Evolutionary conservation across 2,113 vertebrate species (phyloP), one percentile per base, ranked within the genome.

Genomic region (Microcebus tavaratra): DNA sequence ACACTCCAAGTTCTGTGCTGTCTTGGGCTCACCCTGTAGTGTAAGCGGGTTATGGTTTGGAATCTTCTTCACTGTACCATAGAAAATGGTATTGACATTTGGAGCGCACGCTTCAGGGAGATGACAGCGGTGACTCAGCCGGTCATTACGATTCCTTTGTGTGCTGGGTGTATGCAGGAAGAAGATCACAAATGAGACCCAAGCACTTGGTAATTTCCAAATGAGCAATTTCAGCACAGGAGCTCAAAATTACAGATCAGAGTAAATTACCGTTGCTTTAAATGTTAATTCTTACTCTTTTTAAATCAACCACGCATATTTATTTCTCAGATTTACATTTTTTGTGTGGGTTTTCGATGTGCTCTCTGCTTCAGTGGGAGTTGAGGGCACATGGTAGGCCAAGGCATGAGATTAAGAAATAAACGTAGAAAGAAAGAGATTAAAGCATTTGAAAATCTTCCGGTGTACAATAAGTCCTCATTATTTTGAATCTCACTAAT

Each of bases 191-290:
- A 97, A 97, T 92, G 97, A 98, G 97, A 84, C 91, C 88, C 84
- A 97, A 98, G 97, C 86, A 98, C 29, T 98, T 96, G 67, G 63
- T 85, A 98, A 94, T 97, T 97, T 98, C 96, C 95, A 98, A 98
- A 98, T 8, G n/a, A 98, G 90, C 96, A 97, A 98, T 98, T 98
- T 92, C 98, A 97, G 98, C 95, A 98, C 95, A 81, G 97, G 94
- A 98, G 95, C 97, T 96, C 94, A 97, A 86, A 98, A 98, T 98
- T 97, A 97, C 92, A 97, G 95, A 96, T 98, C 98, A 97, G 57
- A 55, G 95, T 93, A 97, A 98, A 98, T 98, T 98, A 95, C 61
- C 96, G 93, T 98, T 89, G 91, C 72, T 97, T 95, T 98, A 86
- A 94, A 97, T 97, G 97, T 85, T 94, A 98, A 98, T 96, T 97